Base-by-base conservation (phyloP, 2,888 invertebrate genomes). In the Alsophila aescularia region DNA sequence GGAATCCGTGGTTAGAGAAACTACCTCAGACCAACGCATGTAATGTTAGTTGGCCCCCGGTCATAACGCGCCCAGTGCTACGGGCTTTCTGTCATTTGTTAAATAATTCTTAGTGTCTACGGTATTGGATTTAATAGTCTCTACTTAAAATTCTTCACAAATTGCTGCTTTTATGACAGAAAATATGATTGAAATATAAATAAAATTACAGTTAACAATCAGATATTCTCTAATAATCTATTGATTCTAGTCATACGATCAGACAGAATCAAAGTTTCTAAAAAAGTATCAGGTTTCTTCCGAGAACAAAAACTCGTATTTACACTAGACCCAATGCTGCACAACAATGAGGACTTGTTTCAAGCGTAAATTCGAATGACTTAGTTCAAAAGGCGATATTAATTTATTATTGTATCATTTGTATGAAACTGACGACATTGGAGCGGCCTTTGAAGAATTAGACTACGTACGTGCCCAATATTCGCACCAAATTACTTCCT, bases 401-500 rank as follows among this genome's bases (percentile, higher is more conserved):
- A 72, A 74, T 49, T 40, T 24, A 41, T 40, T 24, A 41, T 43
- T 34, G 29, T 10, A 10, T 29, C n/a, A 73, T 73, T 74, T 29
- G 29, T 24, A 74, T 73, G 69, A 75, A 75, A 73, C 69, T 69
- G 72, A 61, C 77, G 87, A 72, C 86, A 87, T 85, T 84, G 83
- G 70, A 34, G 68, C 81, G 88, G 84, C 88, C 87, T 88, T 75
- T 78, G 64, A 58, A 70, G 75, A 72, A 79, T 81, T 77, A 75
- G 75, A 72, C 70, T 69, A 64, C 67, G 72, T 87, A 89, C 89
- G 90, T 89, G 90, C 69, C 75, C 80, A 84, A 87, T 87, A 84
- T 80, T 67, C 70, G 72, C 68, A 64, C 69, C 72, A 86, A 89
- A 90, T 89, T 83, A 87, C 88, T 90, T 89, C 89, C 90, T 87